These are phyloP conservation scores for Brachyhypopomus occidentalis DNA, from an alignment of 2,113 vertebrate genomes.

Conservation along the genomic window DNA sequence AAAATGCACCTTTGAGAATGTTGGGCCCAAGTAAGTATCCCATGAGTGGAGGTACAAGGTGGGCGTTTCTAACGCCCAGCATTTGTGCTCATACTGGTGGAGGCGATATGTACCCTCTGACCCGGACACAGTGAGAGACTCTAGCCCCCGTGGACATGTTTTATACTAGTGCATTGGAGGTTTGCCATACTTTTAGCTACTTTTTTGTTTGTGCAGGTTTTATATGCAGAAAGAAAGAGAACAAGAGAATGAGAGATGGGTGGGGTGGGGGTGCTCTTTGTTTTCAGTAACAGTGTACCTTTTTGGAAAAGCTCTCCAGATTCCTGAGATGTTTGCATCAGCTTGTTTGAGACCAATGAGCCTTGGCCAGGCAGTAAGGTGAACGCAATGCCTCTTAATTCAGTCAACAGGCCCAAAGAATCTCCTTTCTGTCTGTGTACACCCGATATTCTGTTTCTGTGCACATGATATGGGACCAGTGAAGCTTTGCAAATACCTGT, in stretches of 20 bases:
- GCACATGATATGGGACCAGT: constrained; percentile 23
- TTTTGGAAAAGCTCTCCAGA: constrained; percentile 46
- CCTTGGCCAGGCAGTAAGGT: constrained; percentile 26
- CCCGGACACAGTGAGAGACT: constrained; percentile 26
- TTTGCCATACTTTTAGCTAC: constrained; percentile 19
- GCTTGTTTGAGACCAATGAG: constrained; percentile 51
- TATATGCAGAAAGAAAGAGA: constrained; percentile 42
- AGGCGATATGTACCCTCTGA: constrained; percentile 11
- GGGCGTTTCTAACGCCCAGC: background rate
- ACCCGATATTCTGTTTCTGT: constrained; percentile 34
- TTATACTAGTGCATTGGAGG: constrained; percentile 44
- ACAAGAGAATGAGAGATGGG: background rate
- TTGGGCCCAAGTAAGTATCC: too few species aligned
- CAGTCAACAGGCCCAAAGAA: constrained; percentile 12
- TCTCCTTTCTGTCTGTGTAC: constrained; percentile 31
- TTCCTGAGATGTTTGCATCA: constrained; percentile 52
- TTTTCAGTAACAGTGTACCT: constrained; percentile 19
- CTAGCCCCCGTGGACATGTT: constrained; percentile 40
- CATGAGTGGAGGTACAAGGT: constrained; percentile 10
- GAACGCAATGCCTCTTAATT: constrained; percentile 40
- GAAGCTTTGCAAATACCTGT: constrained; percentile 16
- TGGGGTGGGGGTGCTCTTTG: constrained; percentile 26
- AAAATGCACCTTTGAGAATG: too few species aligned
- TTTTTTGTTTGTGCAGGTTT: constrained; percentile 33
- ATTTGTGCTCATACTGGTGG: too few species aligned